Evolutionary conservation across 2,888 invertebrate genomes (phyloP), one percentile per base, ranked within the genome.

Genomic region (Chloromyia formosa): DNA sequence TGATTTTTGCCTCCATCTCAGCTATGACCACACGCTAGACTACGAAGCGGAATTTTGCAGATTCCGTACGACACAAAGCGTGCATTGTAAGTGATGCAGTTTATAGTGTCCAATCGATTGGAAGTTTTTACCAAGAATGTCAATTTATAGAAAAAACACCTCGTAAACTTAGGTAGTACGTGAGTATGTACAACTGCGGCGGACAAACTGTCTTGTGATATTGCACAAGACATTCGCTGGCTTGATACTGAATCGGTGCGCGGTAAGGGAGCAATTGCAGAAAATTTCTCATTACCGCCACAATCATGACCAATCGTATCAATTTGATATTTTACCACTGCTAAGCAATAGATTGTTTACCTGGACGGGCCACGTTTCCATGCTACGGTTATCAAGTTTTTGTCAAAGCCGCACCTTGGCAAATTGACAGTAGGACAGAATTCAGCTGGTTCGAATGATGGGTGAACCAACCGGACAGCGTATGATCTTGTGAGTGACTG

Each of bases 301-400:
- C 69, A 35, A 35, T 7, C 69, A 69, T 53, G 69, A 69, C 69
- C 69, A 69, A 69, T 69, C 69, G 54, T 23, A 27, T 69, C 54
- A 69, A 69, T 69, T 69, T 35, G 54, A 54, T 35, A 69, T 69
- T 69, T 69, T 54, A 40, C 62, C 62, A 23, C 69, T 27, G 45
- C 54, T 53, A n/a, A 66, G 66, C 66, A 49, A 66, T 66, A 49
- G 22, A 27, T 14, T 53, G 22, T 35, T 35, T 14, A 35, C 27
- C 3, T 35, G 27, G 27, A 35, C 18, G 45, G 49, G 20, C 27
- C 10, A 27, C 12, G 23, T 22, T 14, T n/a, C 4, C 14, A 60
- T 60, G 60, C 14, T 22, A 35, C 2, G 27, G n/a, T 60, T 58
- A 16, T 10, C 2, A 12, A 12, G 7, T 58, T 60, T 60, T 23